Evolutionary conservation across 2,888 invertebrate genomes (phyloP).

Genomic region (Nipponacmea schrenckii): DNA sequence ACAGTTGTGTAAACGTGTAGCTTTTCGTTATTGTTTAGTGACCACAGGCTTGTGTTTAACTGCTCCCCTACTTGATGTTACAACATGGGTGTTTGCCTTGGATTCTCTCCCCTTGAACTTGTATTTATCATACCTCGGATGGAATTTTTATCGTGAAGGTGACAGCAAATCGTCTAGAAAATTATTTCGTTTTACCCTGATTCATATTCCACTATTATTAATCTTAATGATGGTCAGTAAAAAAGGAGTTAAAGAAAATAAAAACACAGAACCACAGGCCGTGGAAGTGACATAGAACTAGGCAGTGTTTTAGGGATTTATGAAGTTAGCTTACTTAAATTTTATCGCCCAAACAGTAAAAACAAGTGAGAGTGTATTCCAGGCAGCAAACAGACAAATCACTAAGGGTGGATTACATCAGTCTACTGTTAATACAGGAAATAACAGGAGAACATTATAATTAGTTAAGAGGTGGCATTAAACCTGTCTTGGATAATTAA

Average conservation of each 20-base stretch:
- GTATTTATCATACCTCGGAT: conserved; percentile 85
- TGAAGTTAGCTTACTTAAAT: no score
- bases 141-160: conserved; percentile 78
- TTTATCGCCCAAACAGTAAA: no score
- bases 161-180: conserved; percentile 90
- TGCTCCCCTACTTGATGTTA: conserved; percentile 87
- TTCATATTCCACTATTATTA: conserved; percentile 92
- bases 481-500: no score
- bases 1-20: conserved; percentile 81
- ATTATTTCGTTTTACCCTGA: conserved; percentile 89
- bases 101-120: conserved; percentile 91
- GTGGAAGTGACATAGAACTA: no score
- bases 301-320: no score
- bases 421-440: no score
- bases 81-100: conserved; percentile 90
- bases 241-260: conserved; percentile 18
- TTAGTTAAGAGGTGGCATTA: no score
- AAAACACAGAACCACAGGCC: no score
- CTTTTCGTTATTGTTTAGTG: conserved; percentile 74
- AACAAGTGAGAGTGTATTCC: no score
- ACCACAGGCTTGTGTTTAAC: conserved; percentile 79
- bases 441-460: no score
- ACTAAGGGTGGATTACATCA: no score
- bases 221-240: conserved; percentile 89
- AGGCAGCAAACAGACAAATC: no score